These are phyloP conservation scores for Pristis pectinata DNA, from an alignment of 2,797 vertebrate species.

Conservation along the genomic window DNA sequence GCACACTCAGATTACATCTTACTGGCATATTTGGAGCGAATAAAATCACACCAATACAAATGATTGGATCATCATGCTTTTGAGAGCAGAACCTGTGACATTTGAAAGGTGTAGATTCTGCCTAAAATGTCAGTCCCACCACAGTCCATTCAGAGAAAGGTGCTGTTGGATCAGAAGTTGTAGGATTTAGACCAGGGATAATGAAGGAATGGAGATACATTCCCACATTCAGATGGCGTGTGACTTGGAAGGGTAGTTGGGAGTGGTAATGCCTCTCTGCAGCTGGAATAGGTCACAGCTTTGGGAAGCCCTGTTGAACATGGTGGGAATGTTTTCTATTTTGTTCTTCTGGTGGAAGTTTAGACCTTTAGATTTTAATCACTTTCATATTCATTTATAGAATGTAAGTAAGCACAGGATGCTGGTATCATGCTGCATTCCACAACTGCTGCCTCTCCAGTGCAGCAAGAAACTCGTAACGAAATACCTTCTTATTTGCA, in stretches of 20 bases:
- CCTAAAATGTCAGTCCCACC: not conserved
- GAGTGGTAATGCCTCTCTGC: too few species aligned
- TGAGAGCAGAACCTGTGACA: not conserved
- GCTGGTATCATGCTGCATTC: not conserved
- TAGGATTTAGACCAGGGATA: too few species aligned
- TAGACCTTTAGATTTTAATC: not conserved
- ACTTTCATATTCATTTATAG: not conserved
- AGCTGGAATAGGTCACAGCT: too few species aligned
- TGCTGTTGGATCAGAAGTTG: too few species aligned
- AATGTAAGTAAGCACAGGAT: not conserved
- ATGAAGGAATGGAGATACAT: too few species aligned
- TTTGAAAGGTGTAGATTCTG: not conserved
- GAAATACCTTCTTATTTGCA: not conserved
- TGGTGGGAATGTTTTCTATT: not conserved
- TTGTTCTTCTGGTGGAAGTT: not conserved
- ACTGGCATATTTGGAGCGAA: not conserved
- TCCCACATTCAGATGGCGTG: too few species aligned
- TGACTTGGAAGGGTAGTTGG: too few species aligned
- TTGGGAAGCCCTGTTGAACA: too few species aligned
- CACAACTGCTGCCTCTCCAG: not conserved
- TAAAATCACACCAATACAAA: not conserved
- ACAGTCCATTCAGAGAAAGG: too few species aligned
- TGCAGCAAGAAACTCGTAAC: not conserved
- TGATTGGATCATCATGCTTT: not conserved
- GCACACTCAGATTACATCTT: too few species aligned